These are phyloP conservation scores for Xyrichtys novacula DNA, from an alignment of 2,797 vertebrate species.

Conservation along the genomic window DNA sequence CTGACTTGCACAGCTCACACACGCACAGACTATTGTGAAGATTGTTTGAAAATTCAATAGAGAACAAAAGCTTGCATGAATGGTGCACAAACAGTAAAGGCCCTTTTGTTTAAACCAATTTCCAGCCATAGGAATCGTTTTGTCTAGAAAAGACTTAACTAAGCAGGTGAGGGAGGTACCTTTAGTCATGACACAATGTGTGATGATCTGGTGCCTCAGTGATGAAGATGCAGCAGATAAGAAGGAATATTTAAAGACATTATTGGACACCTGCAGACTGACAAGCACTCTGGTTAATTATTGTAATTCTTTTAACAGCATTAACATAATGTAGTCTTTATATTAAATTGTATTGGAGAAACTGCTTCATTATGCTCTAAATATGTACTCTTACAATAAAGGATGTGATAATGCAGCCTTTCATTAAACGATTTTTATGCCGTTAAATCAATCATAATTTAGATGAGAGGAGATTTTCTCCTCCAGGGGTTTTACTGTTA, in stretches of 20 bases:
- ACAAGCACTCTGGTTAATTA: background rate
- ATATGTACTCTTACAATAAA: constrained; percentile 1
- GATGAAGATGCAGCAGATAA: background rate
- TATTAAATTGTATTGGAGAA: background rate
- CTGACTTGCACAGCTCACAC: constrained; percentile 12
- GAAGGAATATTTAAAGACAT: constrained; percentile 2
- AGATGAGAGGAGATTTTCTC: background rate
- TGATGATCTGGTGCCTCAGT: background rate
- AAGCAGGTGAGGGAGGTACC: background rate
- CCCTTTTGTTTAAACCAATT: no score
- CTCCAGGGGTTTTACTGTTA: background rate
- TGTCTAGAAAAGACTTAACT: no score
- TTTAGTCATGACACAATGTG: no score
- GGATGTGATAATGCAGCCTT: constrained; percentile 1
- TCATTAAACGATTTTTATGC: background rate
- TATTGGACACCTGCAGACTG: background rate
- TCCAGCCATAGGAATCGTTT: no score
- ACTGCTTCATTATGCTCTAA: background rate
- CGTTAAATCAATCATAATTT: background rate
- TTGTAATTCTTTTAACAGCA: background rate
- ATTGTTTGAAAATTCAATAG: no score
- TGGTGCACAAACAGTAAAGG: no score
- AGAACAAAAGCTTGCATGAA: no score
- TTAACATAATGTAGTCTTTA: background rate
- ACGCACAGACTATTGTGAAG: background rate